These are phyloP conservation scores for Brienomyrus brachyistius DNA, from an alignment of 2,113 vertebrate genomes.

Conservation along the genomic window DNA sequence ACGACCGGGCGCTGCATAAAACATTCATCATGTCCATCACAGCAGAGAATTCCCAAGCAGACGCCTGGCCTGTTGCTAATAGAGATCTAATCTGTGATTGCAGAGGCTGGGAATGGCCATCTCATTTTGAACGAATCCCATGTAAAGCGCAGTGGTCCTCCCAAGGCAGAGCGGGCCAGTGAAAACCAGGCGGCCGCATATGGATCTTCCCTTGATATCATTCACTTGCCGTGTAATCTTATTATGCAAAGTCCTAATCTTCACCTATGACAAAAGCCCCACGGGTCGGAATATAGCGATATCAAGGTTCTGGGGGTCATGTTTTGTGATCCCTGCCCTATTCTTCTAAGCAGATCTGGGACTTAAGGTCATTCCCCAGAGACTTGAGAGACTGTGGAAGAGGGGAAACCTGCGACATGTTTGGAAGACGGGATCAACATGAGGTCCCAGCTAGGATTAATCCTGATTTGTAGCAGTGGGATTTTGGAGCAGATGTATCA, in stretches of 20 bases:
- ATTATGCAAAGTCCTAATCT: conserved; percentile 99
- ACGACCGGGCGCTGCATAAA: neutral
- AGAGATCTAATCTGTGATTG: conserved; percentile 84
- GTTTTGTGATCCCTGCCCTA: conserved; percentile 87
- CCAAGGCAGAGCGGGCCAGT: conserved; percentile 60
- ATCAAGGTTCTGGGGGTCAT: conserved; percentile 73
- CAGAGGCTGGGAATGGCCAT: conserved; percentile 66
- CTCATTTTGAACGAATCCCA: conserved; percentile 83
- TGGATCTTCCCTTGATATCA: conserved; percentile 99
- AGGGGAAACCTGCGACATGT: conserved; percentile 72
- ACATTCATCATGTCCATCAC: neutral
- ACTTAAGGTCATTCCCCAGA: conserved; percentile 83
- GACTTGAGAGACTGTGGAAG: conserved; percentile 65
- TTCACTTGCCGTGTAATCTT: conserved; percentile 99
- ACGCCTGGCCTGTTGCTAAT: conserved; percentile 75
- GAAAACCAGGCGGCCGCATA: conserved; percentile 97
- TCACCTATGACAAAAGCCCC: conserved; percentile 94
- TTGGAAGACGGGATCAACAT: conserved; percentile 84
- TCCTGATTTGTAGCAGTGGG: conserved; percentile 90
- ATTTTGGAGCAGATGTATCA: conserved; percentile 89
- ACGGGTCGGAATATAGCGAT: conserved; percentile 83
- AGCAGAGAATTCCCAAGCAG: conserved; percentile 58
- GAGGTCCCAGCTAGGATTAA: conserved; percentile 89
- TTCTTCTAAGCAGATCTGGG: conserved; percentile 84
- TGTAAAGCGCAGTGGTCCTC: conserved; percentile 70